Evolutionary conservation across 2,888 invertebrate species (phyloP).

Genomic region (Scaptomyza tumidula): DNA sequence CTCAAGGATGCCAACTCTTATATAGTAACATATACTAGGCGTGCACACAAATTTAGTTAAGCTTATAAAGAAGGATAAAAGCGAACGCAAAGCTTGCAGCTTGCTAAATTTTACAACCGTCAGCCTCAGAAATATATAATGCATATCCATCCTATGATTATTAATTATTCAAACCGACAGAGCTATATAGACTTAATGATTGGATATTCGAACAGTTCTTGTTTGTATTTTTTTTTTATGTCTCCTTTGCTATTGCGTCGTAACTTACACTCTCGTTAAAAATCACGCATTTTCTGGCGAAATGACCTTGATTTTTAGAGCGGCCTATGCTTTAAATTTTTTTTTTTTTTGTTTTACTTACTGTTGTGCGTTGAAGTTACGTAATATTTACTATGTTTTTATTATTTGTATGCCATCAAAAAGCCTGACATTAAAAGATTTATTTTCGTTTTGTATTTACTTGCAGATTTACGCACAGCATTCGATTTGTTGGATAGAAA

Average conservation of each 20-base stretch:
- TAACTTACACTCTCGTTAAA: conserved; percentile 38
- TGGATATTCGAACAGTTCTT: conserved; percentile 1
- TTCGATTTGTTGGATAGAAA: conserved; percentile 91
- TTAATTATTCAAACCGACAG: too few species aligned
- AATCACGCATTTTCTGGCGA: conserved; percentile 61
- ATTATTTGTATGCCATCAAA: neutral
- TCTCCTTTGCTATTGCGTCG: conserved; percentile 18
- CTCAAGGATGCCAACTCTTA: conserved; percentile 26
- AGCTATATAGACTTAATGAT: too few species aligned
- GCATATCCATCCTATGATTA: too few species aligned
- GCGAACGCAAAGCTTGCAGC: too few species aligned
- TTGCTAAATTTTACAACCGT: too few species aligned
- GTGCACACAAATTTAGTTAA: neutral
- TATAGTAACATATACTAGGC: conserved; percentile 19
- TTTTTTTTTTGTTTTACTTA: too few species aligned
- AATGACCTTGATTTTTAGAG: conserved; percentile 43
- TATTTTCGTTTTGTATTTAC: conserved; percentile 22
- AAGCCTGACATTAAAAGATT: neutral
- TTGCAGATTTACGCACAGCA: conserved; percentile 90
- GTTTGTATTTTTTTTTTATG: neutral
- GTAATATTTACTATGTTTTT: neutral
- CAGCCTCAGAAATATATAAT: neutral
- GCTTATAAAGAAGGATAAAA: conserved; percentile 11
- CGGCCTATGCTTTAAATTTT: too few species aligned
- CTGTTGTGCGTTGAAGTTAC: neutral